Evolutionary conservation across 2,113 vertebrate species (phyloP).

Genomic region (Gracilinanus agilis): DNA sequence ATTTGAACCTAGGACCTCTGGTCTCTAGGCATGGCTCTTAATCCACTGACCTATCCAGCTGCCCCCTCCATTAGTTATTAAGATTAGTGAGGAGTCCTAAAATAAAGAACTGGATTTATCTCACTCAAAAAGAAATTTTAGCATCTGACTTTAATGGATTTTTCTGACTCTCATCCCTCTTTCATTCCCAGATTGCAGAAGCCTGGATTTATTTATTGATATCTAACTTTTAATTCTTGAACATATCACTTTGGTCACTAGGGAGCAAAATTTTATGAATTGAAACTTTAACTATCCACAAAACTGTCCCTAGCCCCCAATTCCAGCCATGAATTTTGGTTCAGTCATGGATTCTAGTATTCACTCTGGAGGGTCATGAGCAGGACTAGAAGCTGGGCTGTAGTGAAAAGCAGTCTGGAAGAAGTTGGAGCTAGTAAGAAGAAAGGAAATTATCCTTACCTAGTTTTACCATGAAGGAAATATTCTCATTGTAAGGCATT

Average conservation of each 20-base stretch:
- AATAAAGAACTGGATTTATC: background rate
- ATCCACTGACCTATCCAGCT: too few relatives aligned
- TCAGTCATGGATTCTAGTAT: background rate
- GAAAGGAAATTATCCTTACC: too few relatives aligned
- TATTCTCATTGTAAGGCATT: too few relatives aligned
- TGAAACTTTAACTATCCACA: background rate
- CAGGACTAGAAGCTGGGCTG: background rate
- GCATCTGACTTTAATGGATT: background rate
- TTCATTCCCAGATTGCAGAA: background rate
- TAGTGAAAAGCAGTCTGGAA: too few relatives aligned
- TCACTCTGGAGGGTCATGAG: background rate
- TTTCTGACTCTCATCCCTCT: background rate
- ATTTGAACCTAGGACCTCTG: too few relatives aligned
- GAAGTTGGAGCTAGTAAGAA: too few relatives aligned
- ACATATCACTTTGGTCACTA: background rate
- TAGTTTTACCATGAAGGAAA: too few relatives aligned
- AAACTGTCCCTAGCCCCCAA: background rate
- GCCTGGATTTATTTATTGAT: background rate
- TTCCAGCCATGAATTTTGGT: background rate
- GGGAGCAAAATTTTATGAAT: background rate
- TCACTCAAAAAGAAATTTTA: background rate
- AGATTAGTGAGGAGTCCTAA: background rate
- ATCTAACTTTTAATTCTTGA: background rate
- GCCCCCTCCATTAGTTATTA: too few relatives aligned
- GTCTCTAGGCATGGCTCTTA: too few relatives aligned